Evolutionary conservation across 92 coral and sea anemone genomes (phyloP).

Genomic region (Scolanthus callimorphus): DNA sequence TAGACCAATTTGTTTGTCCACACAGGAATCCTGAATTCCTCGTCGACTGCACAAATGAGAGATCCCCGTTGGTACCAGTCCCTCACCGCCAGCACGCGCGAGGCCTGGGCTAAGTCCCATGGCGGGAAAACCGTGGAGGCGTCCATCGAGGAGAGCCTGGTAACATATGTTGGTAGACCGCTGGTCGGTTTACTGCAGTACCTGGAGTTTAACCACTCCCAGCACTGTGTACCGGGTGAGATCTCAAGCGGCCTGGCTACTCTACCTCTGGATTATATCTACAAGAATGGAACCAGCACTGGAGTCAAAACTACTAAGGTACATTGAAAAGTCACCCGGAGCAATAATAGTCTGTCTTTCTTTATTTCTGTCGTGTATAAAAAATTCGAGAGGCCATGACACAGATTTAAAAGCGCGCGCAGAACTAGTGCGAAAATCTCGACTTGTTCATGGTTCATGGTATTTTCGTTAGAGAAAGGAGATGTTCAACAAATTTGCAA

Average conservation of each 20-base stretch:
- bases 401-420: too few relatives aligned
- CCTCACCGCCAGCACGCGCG: conserved; percentile 23
- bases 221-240: conserved; percentile 86
- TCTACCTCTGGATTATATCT: conserved; percentile 73
- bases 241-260: conserved; percentile 93
- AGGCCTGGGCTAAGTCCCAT: conserved; percentile 48
- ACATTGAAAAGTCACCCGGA: too few relatives aligned
- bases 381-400: too few relatives aligned
- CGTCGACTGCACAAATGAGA: conserved; percentile 54
- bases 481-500: too few relatives aligned
- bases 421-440: too few relatives aligned
- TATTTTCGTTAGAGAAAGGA: too few relatives aligned
- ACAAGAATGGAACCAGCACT: conserved; percentile 59
- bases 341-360: too few relatives aligned
- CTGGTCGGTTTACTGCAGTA: conserved; percentile 59
- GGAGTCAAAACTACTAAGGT: conserved; percentile 46
- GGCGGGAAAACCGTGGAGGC: conserved; percentile 41
- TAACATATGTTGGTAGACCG: conserved; percentile 77
- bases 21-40: conserved; percentile 21
- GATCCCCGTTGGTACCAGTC: conserved; percentile 42
- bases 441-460: too few relatives aligned
- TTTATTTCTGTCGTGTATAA: too few relatives aligned
- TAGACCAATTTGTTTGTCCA: too few relatives aligned
- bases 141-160: conserved; percentile 59
- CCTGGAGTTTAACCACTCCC: conserved; percentile 63